Evolutionary conservation across 2,888 invertebrate species (phyloP), one percentile per base, ranked within the genome.

Genomic region (Zeuzera pyrina): DNA sequence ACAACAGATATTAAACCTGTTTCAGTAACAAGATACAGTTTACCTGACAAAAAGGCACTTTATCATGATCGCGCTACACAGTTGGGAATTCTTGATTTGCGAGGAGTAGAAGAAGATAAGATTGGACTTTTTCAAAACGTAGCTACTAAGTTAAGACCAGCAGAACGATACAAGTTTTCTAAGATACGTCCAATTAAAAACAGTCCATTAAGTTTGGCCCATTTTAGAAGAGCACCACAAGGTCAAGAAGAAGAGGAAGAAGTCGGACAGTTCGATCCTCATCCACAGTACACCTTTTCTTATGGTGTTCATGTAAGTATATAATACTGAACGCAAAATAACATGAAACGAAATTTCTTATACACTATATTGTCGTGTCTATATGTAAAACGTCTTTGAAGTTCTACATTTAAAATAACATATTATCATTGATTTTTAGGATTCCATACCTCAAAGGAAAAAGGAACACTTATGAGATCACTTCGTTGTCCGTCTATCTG

Each of bases 221-320:
- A 65, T 29, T 72, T 59, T 35, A 45, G 44, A 3, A 52, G 48
- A 15, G 52, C 6, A n/a, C n/a, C n/a, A 34, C 11, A 38, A 28
- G 29, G 16, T 29, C 1, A 36, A 40, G 12, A 31, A 29, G 3
- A 31, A 33, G 5, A 29, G 15, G 16, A 16, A 4, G 33, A 41
- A 1, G 38, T 42, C 2, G 43, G 46, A 0, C 52, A 58, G 12
- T 64, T 55, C 29, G 48, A 66, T 16, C 28, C 55, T 0, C 46
- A 62, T 28, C 73, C 78, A 0, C 58, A 63, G 29, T 74, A 74
- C 42, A 47, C 55, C 2, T 76, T 47, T 49, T 64, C 72, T 1
- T 73, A 73, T 42, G 73, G 70, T 41, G 68, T 72, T 12, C 55
- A 72, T 47, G 81, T 81, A 42, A 81, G 81, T 79, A 52, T 27